Base-by-base conservation (phyloP, 2,797 vertebrate species). In the Orientallactaga sibirica region DNA sequence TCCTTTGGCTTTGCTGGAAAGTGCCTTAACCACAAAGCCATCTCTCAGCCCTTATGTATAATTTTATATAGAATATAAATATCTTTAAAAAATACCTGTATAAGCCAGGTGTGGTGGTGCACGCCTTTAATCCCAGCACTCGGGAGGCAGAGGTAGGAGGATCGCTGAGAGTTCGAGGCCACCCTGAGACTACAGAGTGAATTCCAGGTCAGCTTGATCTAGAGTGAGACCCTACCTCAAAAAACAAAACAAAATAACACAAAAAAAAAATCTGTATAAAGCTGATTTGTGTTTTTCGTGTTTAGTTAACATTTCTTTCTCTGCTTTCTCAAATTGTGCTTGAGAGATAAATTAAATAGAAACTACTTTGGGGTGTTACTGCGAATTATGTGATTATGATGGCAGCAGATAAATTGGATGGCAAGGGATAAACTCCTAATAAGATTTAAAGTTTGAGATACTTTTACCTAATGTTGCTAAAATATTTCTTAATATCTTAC, bases 281-380 rank as follows among this genome's bases (percentile, higher is more conserved):
- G 77, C 80, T 88, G 16, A 41, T 77, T 66, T 88, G 15, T 78
- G 48, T 88, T 83, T 16, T 90, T 87, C 86, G 71, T 68, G 29
- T 80, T 90, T 90, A 79, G 25, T 77, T 90, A 37, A 14, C 55
- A 18, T 77, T 77, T 24, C 24, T 89, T 92, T 78, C 61, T 78
- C 70, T 88, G 19, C 52, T 94, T 90, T 94, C n/a, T 71, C 37
- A 92, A 84, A 48, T 80, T 85, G n/a, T 95, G 19, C 82, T 92
- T 95, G 73, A 78, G 18, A 91, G 43, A 66, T 22, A 82, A 90
- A 66, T 80, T 73, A 80, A 58, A 68, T 89, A 84, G 29, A 92
- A 84, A n/a, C n/a, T 29, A 68, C 18, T 71, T 48, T 89, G 71
- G 85, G 52, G 20, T 67, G 52, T 95, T 62, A 64, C n/a, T 74